phyloP scores from a whole-genome alignment of 2,113 vertebrate genomes.

The Dasypus novemcinctus region DNA sequence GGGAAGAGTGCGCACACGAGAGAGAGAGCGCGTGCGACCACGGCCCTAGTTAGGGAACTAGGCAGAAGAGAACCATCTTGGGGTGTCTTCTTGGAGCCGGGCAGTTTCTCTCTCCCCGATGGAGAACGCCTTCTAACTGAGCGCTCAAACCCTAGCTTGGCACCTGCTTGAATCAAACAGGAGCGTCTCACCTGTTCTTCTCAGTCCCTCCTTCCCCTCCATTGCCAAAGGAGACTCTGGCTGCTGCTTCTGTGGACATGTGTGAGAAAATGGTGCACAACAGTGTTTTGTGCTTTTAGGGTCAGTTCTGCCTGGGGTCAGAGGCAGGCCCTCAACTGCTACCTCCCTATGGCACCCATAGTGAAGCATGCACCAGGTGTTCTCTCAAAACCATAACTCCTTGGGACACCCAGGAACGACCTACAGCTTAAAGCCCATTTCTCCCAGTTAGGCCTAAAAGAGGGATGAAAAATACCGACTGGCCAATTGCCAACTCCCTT shows the following conservation, averaged over 20 bases:
- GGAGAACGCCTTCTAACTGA: not conserved
- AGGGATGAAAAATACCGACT: not conserved
- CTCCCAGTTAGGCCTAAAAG: not conserved
- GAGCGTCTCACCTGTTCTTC: not conserved
- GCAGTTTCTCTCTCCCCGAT: not conserved
- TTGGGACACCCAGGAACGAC: not conserved
- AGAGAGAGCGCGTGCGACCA: too few species aligned
- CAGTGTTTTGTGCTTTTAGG: not conserved
- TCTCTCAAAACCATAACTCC: not conserved
- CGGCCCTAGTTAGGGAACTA: not conserved
- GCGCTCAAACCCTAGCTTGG: not conserved
- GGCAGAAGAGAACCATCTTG: not conserved
- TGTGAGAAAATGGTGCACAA: not conserved
- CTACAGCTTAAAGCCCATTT: not conserved
- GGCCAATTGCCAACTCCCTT: not conserved
- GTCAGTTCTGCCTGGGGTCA: not conserved
- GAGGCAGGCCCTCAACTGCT: not conserved
- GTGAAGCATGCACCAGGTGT: not conserved
- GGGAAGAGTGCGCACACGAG: too few species aligned
- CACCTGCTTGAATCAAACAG: slow-evolving; percentile 10
- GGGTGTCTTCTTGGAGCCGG: slow-evolving; percentile 10
- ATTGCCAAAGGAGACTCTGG: not conserved
- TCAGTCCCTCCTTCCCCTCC: not conserved
- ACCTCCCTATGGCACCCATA: not conserved
- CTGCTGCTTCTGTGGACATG: not conserved